A percentile compares a stretch with the other conserved stretches of the same genome.
Evolutionary conservation across 2,113 vertebrate species (phyloP).

Genomic region (Zosterops pallidus): DNA sequence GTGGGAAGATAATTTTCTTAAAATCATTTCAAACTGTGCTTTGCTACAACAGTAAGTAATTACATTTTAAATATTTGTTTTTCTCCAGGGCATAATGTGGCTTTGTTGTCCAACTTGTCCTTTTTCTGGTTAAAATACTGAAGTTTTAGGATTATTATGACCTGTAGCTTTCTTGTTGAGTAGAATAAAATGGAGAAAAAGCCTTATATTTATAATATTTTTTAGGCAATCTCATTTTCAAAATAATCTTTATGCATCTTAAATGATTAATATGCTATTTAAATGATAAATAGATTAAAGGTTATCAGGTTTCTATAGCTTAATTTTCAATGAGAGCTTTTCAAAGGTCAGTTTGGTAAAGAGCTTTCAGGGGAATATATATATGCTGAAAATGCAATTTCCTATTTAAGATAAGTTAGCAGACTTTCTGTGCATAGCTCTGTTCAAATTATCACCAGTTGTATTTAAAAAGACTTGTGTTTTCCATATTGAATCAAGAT

Average conservation of each 20-base stretch:
- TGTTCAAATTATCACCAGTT: background rate
- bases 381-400: background rate
- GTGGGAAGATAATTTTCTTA: background rate
- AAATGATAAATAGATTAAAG: background rate
- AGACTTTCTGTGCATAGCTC: background rate
- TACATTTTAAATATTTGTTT: background rate
- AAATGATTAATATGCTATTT: background rate
- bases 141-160: background rate
- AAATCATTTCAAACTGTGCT: background rate
- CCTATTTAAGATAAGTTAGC: background rate
- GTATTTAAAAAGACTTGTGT: background rate
- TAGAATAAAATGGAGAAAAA: background rate
- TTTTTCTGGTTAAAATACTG: background rate
- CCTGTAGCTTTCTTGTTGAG: background rate
- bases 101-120: background rate
- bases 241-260: background rate
- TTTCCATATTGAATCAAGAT: background rate
- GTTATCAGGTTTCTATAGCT: background rate
- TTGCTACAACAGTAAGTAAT: background rate
- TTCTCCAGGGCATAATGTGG: background rate
- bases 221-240: background rate
- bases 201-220: background rate
- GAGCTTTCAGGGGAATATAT: background rate
- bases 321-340: background rate
- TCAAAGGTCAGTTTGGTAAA: background rate